Conservation (phyloP, 2,888 invertebrate species). For the Scaptomyza reducta region DNA sequence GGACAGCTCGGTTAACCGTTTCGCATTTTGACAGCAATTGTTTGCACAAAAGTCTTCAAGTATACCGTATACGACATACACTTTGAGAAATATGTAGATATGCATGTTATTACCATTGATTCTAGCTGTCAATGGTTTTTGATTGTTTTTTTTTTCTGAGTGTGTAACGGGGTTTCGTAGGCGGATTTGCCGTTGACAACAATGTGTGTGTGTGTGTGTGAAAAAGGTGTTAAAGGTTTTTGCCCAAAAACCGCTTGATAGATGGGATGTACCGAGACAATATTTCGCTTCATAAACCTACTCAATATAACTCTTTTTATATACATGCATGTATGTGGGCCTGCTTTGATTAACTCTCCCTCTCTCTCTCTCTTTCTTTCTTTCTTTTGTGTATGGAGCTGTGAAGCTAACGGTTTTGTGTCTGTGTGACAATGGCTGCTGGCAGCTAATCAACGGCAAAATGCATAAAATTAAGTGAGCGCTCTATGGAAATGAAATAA, state of each 20-base stretch:
- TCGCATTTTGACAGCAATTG: conserved; percentile 68
- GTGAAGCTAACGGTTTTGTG: conserved; percentile 59
- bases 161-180: conserved; percentile 63
- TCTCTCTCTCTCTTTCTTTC: neutral
- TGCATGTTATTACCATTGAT: neutral
- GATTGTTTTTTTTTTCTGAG: neutral
- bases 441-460: conserved; percentile 78
- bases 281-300: conserved; percentile 31
- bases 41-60: conserved; percentile 28
- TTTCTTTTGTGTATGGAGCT: neutral
- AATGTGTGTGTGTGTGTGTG: conserved; percentile 14
- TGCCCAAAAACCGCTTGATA: conserved; percentile 57
- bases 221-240: conserved; percentile 51
- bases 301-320: conserved; percentile 59
- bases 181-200: conserved; percentile 57
- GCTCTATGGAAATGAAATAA: conserved; percentile 18
- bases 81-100: neutral
- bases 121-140: neutral
- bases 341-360: conserved; percentile 62
- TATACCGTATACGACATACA: neutral
- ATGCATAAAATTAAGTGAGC: conserved; percentile 78
- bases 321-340: conserved; percentile 40
- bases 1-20: conserved; percentile 34
- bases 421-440: conserved; percentile 51
- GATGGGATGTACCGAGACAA: conserved; percentile 41